Evolutionary conservation across 1,140 invertebrate genomes (phyloP).

Genomic region (Lycorma delicatula): DNA sequence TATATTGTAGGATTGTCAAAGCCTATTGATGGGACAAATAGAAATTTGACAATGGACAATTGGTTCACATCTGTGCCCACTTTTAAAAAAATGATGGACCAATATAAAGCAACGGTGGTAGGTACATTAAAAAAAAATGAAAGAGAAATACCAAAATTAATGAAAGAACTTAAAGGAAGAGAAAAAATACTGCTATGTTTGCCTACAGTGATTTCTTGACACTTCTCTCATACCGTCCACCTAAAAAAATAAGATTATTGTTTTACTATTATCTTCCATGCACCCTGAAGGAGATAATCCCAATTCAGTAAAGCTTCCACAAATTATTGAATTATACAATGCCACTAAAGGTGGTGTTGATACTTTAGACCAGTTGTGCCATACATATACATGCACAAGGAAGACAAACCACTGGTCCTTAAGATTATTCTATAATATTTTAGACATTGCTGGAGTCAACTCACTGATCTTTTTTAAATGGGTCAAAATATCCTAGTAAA

Average conservation of each 20-base stretch:
- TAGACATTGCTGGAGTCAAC: not conserved
- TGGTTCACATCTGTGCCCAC: conserved; percentile 29
- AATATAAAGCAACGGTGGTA: conserved; percentile 24
- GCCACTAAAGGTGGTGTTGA: conserved; percentile 35
- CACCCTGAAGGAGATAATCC: conserved; percentile 15
- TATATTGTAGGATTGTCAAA: conserved; percentile 27
- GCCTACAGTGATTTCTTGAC: conserved; percentile 17
- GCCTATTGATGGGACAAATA: conserved; percentile 23
- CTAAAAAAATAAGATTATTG: conserved; percentile 20
- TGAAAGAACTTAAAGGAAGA: conserved; percentile 14
- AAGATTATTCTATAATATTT: not conserved
- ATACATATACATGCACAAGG: not conserved
- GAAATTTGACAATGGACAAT: conserved; percentile 34
- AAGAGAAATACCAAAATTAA: conserved; percentile 18
- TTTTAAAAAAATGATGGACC: conserved; percentile 16
- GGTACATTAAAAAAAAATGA: conserved; percentile 31
- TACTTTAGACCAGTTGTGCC: conserved; percentile 31
- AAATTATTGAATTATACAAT: conserved; percentile 34
- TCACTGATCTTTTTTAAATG: too few species aligned
- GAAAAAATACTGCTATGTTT: conserved; percentile 19
- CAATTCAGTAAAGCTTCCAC: conserved; percentile 24
- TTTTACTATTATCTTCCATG: conserved; percentile 19
- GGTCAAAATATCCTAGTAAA: too few species aligned
- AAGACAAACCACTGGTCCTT: not conserved
- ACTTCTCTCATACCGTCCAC: conserved; percentile 22